Conservation (phyloP, 2,797 vertebrate species). For the Myripristis jacobus region DNA sequence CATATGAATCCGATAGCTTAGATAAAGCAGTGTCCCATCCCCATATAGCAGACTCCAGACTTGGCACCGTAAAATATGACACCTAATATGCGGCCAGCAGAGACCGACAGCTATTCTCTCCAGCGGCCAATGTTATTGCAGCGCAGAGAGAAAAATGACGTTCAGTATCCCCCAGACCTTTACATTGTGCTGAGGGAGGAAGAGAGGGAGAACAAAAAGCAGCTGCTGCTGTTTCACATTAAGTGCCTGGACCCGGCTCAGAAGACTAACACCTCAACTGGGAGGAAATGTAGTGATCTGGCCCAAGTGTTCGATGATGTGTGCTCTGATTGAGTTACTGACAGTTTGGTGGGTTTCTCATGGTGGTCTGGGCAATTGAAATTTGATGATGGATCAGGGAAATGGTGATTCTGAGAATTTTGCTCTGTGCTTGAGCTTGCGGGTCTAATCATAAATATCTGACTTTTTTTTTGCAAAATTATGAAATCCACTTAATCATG, state of each 20-base stretch:
- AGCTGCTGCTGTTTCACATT: slow-evolving; percentile 74
- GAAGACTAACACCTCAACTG: slow-evolving; percentile 45
- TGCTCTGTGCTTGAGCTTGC: not conserved
- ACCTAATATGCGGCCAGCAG: slow-evolving; percentile 37
- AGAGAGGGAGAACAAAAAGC: slow-evolving; percentile 46
- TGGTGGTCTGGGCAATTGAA: slow-evolving; percentile 46
- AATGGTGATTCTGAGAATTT: slow-evolving; percentile 11
- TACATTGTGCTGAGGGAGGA: slow-evolving; percentile 41
- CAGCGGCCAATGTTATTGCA: slow-evolving; percentile 48
- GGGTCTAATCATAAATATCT: too few species aligned
- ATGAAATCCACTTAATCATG: too few species aligned
- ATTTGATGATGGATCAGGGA: slow-evolving; percentile 42
- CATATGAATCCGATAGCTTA: slow-evolving; percentile 17
- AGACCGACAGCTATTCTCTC: slow-evolving; percentile 48
- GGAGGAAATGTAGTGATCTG: slow-evolving; percentile 58
- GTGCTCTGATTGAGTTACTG: slow-evolving; percentile 60
- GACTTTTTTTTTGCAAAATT: not conserved
- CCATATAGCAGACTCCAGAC: slow-evolving; percentile 37
- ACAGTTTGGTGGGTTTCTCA: slow-evolving; percentile 60
- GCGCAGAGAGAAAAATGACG: slow-evolving; percentile 40
- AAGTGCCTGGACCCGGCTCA: slow-evolving; percentile 32
- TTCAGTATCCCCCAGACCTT: slow-evolving; percentile 39
- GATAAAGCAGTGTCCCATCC: slow-evolving; percentile 35
- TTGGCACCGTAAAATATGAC: slow-evolving; percentile 52
- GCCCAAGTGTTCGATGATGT: slow-evolving; percentile 49